These are phyloP conservation scores for Rattus rattus DNA, from an alignment of 2,113 vertebrate species.

Conservation along the genomic window DNA sequence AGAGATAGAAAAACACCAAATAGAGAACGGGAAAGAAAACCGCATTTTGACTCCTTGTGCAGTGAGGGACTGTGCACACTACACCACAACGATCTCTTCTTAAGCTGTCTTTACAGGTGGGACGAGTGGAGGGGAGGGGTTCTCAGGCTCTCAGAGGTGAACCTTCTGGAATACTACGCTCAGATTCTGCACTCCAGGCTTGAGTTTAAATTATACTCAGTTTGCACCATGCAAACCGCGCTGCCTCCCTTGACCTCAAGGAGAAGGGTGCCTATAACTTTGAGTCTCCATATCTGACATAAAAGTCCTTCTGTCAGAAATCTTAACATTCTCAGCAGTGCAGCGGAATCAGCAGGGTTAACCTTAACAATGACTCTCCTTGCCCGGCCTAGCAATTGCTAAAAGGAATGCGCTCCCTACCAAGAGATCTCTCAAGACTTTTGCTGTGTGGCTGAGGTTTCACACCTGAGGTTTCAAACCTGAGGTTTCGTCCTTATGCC, in stretches of 20 bases:
- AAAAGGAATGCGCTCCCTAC: not conserved
- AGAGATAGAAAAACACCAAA: not conserved
- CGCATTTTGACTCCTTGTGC: not conserved
- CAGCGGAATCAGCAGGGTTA: constrained; percentile 81
- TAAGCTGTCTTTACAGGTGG: not conserved
- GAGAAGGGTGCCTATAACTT: constrained; percentile 69
- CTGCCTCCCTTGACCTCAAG: constrained; percentile 55
- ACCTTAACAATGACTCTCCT: constrained; percentile 80
- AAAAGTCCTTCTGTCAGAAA: constrained; percentile 44
- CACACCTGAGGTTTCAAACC: not conserved
- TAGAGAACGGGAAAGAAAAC: not conserved
- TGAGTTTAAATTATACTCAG: constrained; percentile 58
- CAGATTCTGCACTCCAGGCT: constrained; percentile 52
- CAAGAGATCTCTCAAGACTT: constrained; percentile 68
- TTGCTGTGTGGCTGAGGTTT: constrained; percentile 83
- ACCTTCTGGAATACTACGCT: not conserved
- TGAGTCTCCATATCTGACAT: constrained; percentile 32
- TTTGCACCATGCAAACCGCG: constrained; percentile 42
- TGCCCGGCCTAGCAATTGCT: constrained; percentile 54
- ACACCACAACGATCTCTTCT: not conserved
- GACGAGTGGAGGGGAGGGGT: not conserved
- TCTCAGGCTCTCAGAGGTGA: not conserved
- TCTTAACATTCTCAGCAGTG: constrained; percentile 76
- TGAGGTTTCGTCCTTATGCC: constrained; percentile 42
- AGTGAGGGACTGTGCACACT: not conserved